These are phyloP conservation scores for Pelobates cultripes DNA, from an alignment of 2,797 vertebrate genomes.

Conservation along the genomic window DNA sequence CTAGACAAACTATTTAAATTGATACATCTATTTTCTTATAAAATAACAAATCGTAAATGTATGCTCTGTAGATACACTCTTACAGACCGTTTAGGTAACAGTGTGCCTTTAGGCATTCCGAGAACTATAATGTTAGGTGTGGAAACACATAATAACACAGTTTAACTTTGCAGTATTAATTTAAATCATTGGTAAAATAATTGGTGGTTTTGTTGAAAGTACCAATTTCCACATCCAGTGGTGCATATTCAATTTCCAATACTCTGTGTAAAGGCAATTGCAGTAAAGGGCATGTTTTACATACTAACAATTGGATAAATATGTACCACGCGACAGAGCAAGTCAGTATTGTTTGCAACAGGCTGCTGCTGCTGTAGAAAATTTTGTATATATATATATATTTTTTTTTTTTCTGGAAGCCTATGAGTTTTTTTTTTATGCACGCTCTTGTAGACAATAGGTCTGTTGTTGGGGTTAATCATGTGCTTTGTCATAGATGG, in stretches of 20 bases:
- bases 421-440: conserved; percentile 17
- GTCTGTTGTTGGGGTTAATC: conserved; percentile 26
- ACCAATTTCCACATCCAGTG: neutral
- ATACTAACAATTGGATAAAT: neutral
- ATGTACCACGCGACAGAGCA: neutral
- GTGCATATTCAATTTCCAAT: neutral
- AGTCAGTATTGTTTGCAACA: neutral
- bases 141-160: neutral
- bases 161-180: no score
- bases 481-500: conserved; percentile 5
- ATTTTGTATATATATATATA: no score
- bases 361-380: neutral
- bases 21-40: no score
- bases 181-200: neutral
- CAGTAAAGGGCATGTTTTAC: neutral
- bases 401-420: conserved; percentile 6
- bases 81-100: no score
- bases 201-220: neutral
- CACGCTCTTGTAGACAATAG: conserved; percentile 20
- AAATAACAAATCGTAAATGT: no score
- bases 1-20: no score
- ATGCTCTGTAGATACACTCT: no score
- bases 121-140: neutral
- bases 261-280: neutral
- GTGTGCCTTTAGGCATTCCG: neutral